A percentile compares a stretch with the other conserved stretches of the same genome.
Evolutionary conservation across 2,113 vertebrate species (phyloP).

Genomic region (Eurystomus gularis): DNA sequence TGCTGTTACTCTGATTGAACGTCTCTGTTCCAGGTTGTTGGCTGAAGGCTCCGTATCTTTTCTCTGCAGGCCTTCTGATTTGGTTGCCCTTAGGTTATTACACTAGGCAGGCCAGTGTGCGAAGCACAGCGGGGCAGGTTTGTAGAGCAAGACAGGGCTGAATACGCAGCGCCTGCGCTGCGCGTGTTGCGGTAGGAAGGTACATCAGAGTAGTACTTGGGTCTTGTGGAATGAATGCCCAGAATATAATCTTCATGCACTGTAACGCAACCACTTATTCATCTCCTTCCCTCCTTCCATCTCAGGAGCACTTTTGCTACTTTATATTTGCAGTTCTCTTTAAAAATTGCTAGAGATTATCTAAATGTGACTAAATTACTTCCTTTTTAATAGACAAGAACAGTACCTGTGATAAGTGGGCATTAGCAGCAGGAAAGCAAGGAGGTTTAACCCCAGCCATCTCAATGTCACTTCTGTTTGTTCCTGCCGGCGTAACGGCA

Average conservation of each 20-base stretch:
- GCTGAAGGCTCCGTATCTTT: accelerated
- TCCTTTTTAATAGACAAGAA: not conserved
- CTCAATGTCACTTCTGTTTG: not conserved
- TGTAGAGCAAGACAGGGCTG: not conserved
- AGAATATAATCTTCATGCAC: accelerated
- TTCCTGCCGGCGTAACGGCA: not conserved
- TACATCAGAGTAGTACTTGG: too few species aligned
- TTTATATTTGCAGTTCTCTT: not conserved
- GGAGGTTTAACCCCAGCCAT: not conserved
- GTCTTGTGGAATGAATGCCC: not conserved
- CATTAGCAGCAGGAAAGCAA: not conserved
- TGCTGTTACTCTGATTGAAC: not conserved
- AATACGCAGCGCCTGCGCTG: not conserved
- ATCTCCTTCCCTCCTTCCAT: not conserved
- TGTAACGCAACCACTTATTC: not conserved
- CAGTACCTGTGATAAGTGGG: not conserved
- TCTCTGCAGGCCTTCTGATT: not conserved
- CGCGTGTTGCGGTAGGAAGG: accelerated
- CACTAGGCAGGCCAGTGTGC: accelerated
- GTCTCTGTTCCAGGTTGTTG: not conserved
- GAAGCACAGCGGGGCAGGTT: not conserved
- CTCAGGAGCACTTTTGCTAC: not conserved
- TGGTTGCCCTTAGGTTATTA: not conserved
- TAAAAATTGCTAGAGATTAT: not conserved
- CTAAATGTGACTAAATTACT: not conserved